These are phyloP conservation scores for Craseonycteris thonglongyai DNA, from an alignment of 2,113 vertebrate genomes.

Conservation along the genomic window DNA sequence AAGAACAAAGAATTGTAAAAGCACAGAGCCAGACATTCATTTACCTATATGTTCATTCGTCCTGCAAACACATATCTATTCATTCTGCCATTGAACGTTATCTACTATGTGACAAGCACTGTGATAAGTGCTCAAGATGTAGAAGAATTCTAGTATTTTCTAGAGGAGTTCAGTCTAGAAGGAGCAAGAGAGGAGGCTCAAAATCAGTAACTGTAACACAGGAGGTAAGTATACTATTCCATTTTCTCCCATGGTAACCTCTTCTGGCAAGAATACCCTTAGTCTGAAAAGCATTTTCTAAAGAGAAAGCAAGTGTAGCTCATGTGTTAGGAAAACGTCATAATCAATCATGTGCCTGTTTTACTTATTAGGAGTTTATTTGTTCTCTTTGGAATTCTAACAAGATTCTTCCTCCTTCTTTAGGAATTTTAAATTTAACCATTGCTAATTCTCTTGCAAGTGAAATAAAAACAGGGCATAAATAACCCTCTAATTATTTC, in stretches of 20 bases:
- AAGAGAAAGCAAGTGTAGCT: background rate
- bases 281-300: slow-evolving; percentile 30
- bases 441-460: background rate
- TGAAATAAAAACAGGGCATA: background rate
- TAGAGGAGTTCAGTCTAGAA: background rate
- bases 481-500: background rate
- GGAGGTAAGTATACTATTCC: background rate
- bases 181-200: background rate
- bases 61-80: background rate
- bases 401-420: background rate
- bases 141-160: background rate
- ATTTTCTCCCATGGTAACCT: background rate
- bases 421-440: background rate
- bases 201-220: background rate
- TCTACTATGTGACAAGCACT: background rate
- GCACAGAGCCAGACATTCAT: background rate
- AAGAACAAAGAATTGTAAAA: background rate
- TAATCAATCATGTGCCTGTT: slow-evolving; percentile 6
- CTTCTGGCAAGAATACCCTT: background rate
- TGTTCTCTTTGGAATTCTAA: slow-evolving; percentile 16
- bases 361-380: background rate
- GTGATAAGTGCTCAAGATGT: background rate
- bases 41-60: background rate
- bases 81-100: background rate
- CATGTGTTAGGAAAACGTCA: background rate